Conservation (phyloP, 2,113 vertebrate species). For the Rhynchomys soricoides region DNA sequence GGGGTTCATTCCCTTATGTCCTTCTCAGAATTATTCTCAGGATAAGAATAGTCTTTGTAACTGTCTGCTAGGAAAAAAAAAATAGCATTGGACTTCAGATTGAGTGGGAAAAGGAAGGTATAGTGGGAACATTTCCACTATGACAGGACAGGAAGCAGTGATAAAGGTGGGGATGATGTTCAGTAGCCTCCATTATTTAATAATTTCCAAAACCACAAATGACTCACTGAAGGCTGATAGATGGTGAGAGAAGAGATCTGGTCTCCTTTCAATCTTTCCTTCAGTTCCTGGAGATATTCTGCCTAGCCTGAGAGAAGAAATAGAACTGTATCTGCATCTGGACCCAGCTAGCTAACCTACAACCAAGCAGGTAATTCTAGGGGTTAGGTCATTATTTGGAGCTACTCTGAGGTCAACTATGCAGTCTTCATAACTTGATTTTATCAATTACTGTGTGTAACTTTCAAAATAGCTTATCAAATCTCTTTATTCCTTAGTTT, state of each 20-base stretch:
- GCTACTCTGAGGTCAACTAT: background rate
- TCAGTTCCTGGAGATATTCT: background rate
- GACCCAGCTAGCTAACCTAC: background rate
- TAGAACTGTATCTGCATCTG: background rate
- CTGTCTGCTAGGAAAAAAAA: background rate
- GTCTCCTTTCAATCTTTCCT: background rate
- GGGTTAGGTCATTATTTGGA: background rate
- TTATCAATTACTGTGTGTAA: background rate
- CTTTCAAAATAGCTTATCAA: background rate
- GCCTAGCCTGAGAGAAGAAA: background rate
- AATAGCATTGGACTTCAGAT: background rate
- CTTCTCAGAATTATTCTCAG: background rate
- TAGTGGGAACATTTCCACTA: too few species aligned
- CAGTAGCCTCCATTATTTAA: background rate
- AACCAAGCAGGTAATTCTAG: background rate
- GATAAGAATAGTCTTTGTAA: background rate
- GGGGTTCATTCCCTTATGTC: background rate
- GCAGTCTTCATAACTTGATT: background rate
- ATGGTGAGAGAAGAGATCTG: background rate
- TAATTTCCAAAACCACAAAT: background rate
- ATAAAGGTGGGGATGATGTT: background rate
- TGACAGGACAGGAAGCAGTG: background rate
- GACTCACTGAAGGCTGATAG: background rate
- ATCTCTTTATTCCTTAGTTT: background rate
- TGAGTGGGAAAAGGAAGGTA: background rate